A percentile compares a stretch with the other conserved stretches of the same genome.
Evolutionary conservation across 2,888 invertebrate genomes (phyloP).

Genomic region (Baccha elongata): DNA sequence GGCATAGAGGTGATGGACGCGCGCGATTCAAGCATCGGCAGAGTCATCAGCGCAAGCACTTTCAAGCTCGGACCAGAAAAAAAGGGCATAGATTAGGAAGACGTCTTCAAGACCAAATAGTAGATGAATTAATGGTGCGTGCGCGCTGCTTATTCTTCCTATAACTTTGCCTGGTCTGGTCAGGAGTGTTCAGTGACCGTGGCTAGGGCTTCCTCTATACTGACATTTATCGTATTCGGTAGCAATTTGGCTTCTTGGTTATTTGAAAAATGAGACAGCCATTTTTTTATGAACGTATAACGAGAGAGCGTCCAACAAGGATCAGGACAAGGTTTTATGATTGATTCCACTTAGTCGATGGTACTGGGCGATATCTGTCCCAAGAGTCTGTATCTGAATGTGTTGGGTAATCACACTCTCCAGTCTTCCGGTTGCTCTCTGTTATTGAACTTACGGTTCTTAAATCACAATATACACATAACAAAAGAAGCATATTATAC

Average conservation of each 20-base stretch:
- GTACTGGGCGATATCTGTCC: constrained; percentile 42
- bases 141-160: constrained; percentile 67
- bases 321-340: constrained; percentile 52
- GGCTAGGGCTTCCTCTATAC: constrained; percentile 11
- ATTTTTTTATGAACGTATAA: constrained; percentile 69
- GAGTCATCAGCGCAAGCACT: constrained; percentile 67
- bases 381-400: constrained; percentile 26
- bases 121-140: constrained; percentile 72
- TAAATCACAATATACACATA: constrained; percentile 27
- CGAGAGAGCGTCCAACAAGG: constrained; percentile 31
- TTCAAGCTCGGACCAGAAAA: constrained; percentile 30
- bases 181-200: neutral
- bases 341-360: constrained; percentile 57
- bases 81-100: constrained; percentile 58
- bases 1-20: constrained; percentile 48
- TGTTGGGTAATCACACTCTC: constrained; percentile 52
- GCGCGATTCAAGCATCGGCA: constrained; percentile 63
- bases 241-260: constrained; percentile 72
- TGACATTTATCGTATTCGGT: constrained; percentile 67
- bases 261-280: constrained; percentile 71
- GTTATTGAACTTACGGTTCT: constrained; percentile 15
- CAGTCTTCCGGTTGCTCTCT: constrained; percentile 25
- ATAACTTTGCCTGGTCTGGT: neutral
- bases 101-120: constrained; percentile 61
- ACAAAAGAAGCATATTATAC: neutral